Evolutionary conservation across 2,888 invertebrate species (phyloP).

Genomic region (Cantharis nigra): DNA sequence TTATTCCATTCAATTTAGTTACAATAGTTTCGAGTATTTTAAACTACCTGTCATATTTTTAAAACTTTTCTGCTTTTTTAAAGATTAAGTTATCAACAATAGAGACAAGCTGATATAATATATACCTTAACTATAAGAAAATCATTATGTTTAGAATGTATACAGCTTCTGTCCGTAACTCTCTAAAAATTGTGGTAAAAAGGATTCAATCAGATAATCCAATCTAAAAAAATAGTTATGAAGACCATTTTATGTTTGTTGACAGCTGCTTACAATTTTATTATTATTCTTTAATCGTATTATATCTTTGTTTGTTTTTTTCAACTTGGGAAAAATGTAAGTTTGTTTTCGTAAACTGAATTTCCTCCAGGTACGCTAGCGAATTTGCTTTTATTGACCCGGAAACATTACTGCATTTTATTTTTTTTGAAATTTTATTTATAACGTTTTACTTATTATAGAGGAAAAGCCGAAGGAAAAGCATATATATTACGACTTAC

Average conservation of each 20-base stretch:
- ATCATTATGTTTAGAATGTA: background rate
- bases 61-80: background rate
- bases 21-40: background rate
- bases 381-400: background rate
- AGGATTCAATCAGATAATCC: constrained; percentile 11
- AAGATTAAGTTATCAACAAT: background rate
- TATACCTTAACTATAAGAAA: background rate
- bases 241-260: background rate
- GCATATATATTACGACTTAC: background rate
- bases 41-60: background rate
- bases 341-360: background rate
- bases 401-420: background rate
- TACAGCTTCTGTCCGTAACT: constrained; percentile 6
- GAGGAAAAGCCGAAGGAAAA: background rate
- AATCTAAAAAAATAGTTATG: constrained; percentile 2
- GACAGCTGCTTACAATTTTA: constrained; percentile 3
- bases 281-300: background rate
- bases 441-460: background rate
- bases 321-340: background rate
- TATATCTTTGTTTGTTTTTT: background rate
- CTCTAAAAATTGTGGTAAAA: background rate
- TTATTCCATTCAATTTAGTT: background rate
- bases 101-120: background rate
- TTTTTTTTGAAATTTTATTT: background rate
- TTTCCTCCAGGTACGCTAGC: background rate